Evolutionary conservation across 1,140 invertebrate species (phyloP), one percentile per base, ranked within the genome.

Genomic region (Marisa cornuarietis): DNA sequence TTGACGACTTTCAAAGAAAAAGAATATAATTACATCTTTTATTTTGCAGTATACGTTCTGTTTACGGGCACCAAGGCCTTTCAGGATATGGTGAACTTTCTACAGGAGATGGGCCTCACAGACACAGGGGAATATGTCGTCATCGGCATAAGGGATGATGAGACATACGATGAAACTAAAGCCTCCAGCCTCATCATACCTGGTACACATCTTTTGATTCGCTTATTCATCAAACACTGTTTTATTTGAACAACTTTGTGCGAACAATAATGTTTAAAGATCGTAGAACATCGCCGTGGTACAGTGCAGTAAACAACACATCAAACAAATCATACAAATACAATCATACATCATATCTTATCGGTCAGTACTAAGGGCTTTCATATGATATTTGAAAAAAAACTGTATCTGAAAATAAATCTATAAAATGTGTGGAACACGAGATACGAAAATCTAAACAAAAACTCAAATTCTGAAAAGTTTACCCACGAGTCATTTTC

Each of bases 111-210:
- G 76, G 94, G 96, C 79, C 86, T 98, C 76, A 95, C 98, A 86
- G 94, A 95, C 22, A 94, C 96, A 76, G 96, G 96, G 18, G 95
- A 98, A 89, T 98, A 98, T 88, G 96, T 98, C 93, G 95, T 98
- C 54, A 97, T 99, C 86, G 96, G 95, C 87, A 94, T 98, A 14
- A 65, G 78, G 26, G 96, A 98, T 87, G 96, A 95, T 93, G 94
- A 96, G 92, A 94, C 95, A 0, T 97, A 96, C 90, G 94, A 96
- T 87, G 94, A 95, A 26, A 91, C 93, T 80, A 94, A 95, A 65
- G 82, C 66, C 42, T 61, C 51, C 4, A 24, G n/a, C 22, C 31
- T 42, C 54, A 9, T 58, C 54, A 58, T 58, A 58, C 54, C 54
- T 18, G 54, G 54, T 58, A 58, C 54, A 11, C 11, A 3, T 4